Evolutionary conservation across 2,113 vertebrate genomes (phyloP).

Genomic region (Thryonomys swinderianus): DNA sequence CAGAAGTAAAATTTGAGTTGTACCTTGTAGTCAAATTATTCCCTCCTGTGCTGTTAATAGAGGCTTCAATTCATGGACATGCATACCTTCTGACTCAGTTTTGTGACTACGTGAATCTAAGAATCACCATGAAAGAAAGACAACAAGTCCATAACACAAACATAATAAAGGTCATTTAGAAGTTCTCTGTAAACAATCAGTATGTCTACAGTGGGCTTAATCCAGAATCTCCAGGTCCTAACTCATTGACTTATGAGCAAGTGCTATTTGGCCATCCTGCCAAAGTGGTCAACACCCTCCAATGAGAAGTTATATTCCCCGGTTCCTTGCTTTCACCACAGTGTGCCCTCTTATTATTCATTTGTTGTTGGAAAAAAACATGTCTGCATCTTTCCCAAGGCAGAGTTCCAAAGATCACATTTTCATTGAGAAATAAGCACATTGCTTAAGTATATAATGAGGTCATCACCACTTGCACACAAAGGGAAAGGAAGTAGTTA

Average conservation of each 20-base stretch:
- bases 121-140: constrained; percentile 41
- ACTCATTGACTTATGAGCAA: not conserved
- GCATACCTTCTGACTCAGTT: constrained; percentile 32
- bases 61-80: constrained; percentile 54
- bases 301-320: not conserved
- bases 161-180: not conserved
- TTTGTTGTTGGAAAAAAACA: not conserved
- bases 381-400: constrained; percentile 53
- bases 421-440: constrained; percentile 53
- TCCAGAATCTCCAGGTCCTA: constrained; percentile 19
- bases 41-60: constrained; percentile 57
- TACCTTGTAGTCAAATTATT: constrained; percentile 11
- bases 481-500: constrained; percentile 56
- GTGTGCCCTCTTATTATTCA: not conserved
- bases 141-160: not conserved
- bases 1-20: constrained; percentile 46
- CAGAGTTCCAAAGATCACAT: constrained; percentile 60
- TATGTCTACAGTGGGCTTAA: constrained; percentile 26
- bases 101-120: not conserved
- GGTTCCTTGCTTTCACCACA: not conserved
- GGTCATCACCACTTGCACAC: constrained; percentile 51
- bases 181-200: constrained; percentile 54
- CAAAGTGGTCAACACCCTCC: constrained; percentile 23
- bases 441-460: constrained; percentile 19
- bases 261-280: constrained; percentile 20